phyloP scores from a whole-genome alignment of 1,140 invertebrate genomes.

The Microplitis demolitor region DNA sequence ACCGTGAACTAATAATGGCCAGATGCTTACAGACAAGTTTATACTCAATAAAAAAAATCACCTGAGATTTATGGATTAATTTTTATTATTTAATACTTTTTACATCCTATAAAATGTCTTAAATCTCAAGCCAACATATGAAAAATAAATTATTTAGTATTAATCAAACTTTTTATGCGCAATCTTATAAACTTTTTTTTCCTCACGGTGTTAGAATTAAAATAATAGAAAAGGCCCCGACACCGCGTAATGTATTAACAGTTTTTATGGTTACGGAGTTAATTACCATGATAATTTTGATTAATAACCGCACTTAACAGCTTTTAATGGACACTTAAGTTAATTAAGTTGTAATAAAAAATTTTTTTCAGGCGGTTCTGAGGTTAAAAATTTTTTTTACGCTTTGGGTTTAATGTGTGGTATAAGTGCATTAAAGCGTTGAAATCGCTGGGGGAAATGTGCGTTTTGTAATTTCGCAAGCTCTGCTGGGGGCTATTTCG shows the following conservation, averaged over 20 bases:
- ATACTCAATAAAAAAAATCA: background rate
- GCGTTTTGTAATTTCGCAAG: background rate
- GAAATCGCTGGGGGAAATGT: constrained; percentile 23
- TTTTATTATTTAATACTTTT: background rate
- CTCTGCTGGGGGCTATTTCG: background rate
- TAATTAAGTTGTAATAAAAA: background rate
- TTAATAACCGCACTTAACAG: background rate
- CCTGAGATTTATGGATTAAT: background rate
- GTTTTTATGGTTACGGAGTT: background rate
- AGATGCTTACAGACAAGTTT: constrained; percentile 20
- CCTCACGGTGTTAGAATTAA: background rate
- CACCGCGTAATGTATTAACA: background rate
- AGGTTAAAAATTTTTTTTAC: background rate
- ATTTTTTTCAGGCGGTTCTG: background rate
- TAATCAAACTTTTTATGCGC: too few species aligned
- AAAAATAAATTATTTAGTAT: too few species aligned
- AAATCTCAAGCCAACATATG: too few species aligned
- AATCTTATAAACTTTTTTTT: too few species aligned
- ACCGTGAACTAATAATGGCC: constrained; percentile 42
- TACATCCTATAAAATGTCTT: background rate
- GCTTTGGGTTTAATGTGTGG: background rate
- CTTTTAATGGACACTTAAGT: background rate
- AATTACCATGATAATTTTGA: constrained; percentile 4
- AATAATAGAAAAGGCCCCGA: background rate
- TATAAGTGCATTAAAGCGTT: background rate